Evolutionary conservation across 2,113 vertebrate species (phyloP), one percentile per base, ranked within the genome.

Genomic region (Halcyon malimbica): DNA sequence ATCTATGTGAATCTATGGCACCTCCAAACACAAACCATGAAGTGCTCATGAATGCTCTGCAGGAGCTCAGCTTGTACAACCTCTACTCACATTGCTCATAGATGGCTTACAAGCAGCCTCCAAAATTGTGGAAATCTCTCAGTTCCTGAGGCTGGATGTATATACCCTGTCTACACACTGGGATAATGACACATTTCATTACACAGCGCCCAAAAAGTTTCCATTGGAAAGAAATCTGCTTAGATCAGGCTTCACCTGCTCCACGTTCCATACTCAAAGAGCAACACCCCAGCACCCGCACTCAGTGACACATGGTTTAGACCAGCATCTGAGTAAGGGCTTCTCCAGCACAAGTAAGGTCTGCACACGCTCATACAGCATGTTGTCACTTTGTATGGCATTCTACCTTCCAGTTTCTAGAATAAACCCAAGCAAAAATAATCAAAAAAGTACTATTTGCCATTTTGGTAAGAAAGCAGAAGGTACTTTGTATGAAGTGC

Each of bases 161-260:
- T 6, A 82, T 10, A 53, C 10, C 5, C 39, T 39, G 42, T 64
- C 24, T 53, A 44, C 11, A n/a, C 9, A 12, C 4, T n/a, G 68
- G 59, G 35, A 11, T 21, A 26, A 73, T 31, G 35, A 8, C 41
- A 78, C 44, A 60, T 28, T 18, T 75, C 62, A 28, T 13, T 24
- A 33, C 8, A 31, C 10, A 16, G 6, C 0, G 0, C 10, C 13
- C 48, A 10, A 9, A 12, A 74, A 41, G 51, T 37, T 15, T 76
- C 20, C 70, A 48, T 3, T 76, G 65, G 46, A 69, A 94, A 79
- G 53, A 93, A 84, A 79, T 13, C 33, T 39, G 23, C 3, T 5
- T 62, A 71, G 57, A 63, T 2, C 15, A 37, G 62, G 23, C 25
- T 79, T 70, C 33, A 56, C 4, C 13, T 13, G 48, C 42, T 75